phyloP scores from a whole-genome alignment of 1,140 invertebrate genomes.

The Prorops nasuta region DNA sequence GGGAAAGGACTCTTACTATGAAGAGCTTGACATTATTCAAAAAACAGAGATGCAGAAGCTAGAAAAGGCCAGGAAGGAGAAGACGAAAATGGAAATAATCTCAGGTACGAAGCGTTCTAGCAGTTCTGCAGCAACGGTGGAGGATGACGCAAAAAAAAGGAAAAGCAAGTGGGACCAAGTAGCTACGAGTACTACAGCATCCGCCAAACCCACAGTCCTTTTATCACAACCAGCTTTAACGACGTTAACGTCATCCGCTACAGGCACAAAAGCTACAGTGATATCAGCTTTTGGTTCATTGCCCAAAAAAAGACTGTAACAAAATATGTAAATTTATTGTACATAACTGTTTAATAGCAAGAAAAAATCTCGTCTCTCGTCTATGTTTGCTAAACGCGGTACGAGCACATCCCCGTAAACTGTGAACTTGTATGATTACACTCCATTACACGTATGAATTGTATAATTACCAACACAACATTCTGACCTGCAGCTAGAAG shows the following conservation, averaged over 20 bases:
- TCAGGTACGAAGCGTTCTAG: conserved; percentile 73
- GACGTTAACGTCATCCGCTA: conserved; percentile 73
- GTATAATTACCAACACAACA: no score
- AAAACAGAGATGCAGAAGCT: conserved; percentile 90
- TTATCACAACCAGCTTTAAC: conserved; percentile 61
- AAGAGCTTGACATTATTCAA: conserved; percentile 85
- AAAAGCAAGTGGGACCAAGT: conserved; percentile 92
- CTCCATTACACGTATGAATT: no score
- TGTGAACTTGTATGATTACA: no score
- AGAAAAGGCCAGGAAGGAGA: conserved; percentile 87
- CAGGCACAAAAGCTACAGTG: conserved; percentile 82
- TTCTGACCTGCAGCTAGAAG: no score
- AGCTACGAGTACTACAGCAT: conserved; percentile 59
- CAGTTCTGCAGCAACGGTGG: conserved; percentile 47
- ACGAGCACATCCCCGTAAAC: no score
- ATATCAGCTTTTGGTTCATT: conserved; percentile 87
- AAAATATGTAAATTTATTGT: conserved; percentile 37
- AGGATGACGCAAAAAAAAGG: conserved; percentile 70
- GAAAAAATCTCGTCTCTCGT: no score
- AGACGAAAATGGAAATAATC: conserved; percentile 87
- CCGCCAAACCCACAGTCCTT: conserved; percentile 54
- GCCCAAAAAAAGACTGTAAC: conserved; percentile 73
- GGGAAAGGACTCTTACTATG: conserved; percentile 90
- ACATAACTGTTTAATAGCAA: conserved; percentile 25
- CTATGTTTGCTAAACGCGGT: no score